These are phyloP conservation scores for Neomonachus schauinslandi DNA, from an alignment of 2,113 vertebrate genomes.

Conservation along the genomic window DNA sequence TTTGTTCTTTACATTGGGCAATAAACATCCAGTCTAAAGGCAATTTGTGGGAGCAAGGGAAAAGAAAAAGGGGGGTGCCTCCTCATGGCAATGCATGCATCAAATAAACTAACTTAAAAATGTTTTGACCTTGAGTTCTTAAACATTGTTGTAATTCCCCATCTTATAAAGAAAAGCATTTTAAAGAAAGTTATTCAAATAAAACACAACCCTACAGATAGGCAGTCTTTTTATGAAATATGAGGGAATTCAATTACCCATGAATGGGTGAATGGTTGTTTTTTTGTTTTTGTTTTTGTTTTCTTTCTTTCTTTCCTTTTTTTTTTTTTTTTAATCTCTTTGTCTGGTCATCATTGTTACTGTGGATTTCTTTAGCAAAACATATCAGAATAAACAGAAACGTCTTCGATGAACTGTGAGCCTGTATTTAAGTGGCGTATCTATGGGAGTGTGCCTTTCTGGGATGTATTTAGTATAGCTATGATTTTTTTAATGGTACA, in stretches of 20 bases:
- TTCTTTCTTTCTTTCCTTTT: neutral
- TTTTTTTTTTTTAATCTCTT: conserved; percentile 76
- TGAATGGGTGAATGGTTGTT: conserved; percentile 65
- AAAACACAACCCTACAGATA: conserved; percentile 68
- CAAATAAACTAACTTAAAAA: conserved; percentile 82
- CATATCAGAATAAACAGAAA: conserved; percentile 82
- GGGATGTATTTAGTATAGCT: conserved; percentile 38
- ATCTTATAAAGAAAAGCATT: conserved; percentile 72
- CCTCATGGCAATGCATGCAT: conserved; percentile 46
- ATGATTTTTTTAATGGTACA: conserved; percentile 66
- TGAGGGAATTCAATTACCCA: conserved; percentile 79
- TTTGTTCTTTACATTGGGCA: conserved; percentile 80
- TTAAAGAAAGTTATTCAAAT: conserved; percentile 83
- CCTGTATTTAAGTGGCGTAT: conserved; percentile 56
- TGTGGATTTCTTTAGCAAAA: conserved; percentile 82
- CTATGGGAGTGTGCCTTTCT: conserved; percentile 25
- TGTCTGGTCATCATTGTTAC: conserved; percentile 76
- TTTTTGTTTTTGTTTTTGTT: neutral
- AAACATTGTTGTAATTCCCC: conserved; percentile 74
- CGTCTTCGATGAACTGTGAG: conserved; percentile 74
- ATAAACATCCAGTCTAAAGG: conserved; percentile 81
- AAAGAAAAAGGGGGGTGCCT: neutral
- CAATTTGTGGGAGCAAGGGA: conserved; percentile 70
- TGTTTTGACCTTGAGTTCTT: conserved; percentile 80
- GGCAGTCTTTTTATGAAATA: conserved; percentile 80